Evolutionary conservation across 2,797 vertebrate genomes (phyloP).

Genomic region (Cheirogaleus major): DNA sequence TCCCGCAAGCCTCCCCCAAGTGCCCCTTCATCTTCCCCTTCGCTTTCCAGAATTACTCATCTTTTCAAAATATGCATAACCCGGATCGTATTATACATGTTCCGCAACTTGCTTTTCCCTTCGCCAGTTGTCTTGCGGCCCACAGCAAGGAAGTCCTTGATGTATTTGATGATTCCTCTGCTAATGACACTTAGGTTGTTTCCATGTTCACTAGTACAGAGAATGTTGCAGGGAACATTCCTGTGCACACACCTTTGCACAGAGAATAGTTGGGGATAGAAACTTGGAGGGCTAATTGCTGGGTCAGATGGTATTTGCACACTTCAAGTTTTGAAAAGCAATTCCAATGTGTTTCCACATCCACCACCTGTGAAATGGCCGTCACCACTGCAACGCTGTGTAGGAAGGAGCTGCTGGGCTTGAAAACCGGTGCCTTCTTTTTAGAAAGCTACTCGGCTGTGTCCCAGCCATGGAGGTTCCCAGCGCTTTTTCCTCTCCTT

Average conservation of each 20-base stretch:
- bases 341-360: neutral
- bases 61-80: neutral
- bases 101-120: neutral
- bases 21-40: neutral
- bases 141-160: accelerated
- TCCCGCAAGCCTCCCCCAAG: neutral
- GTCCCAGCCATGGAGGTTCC: neutral
- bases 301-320: neutral
- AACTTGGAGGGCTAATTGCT: neutral
- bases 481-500: accelerated
- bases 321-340: neutral
- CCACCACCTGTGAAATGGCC: accelerated
- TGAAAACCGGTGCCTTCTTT: accelerated
- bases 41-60: neutral
- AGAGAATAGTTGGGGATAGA: neutral
- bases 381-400: neutral
- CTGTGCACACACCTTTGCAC: neutral
- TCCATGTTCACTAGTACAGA: neutral
- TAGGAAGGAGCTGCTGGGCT: neutral
- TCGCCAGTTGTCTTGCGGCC: neutral
- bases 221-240: neutral
- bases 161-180: neutral
- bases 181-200: neutral
- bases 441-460: accelerated
- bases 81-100: neutral